Base-by-base conservation (phyloP, 53 echinoderm and acorn worm species). In the Echinarachnius parma region DNA sequence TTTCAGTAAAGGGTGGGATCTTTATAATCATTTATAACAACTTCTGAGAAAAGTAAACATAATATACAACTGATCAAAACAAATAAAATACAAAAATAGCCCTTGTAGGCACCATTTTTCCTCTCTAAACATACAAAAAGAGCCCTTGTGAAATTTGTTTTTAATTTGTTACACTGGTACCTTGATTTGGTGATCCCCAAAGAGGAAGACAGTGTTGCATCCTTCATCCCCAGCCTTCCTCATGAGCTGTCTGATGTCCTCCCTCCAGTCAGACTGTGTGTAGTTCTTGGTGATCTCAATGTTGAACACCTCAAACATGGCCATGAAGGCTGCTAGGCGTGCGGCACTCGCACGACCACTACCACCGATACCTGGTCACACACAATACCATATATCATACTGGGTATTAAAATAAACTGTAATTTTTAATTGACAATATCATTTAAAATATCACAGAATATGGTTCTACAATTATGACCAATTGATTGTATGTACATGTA, bases 141-240 rank as follows among this genome's bases (percentile, higher is more conserved):
- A 42, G 42, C 42, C 7, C 52, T 16, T 50, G 13, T 39, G 7
- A 9, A 39, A 39, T 50, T 34, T 4, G 3, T 13, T 35, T 21
- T 34, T 4, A 21, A 18, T 19, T 16, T 4, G 22, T 34, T 13
- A 14, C 36, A 62, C 9, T 39, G 75, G 0, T 30, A 93, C 95
- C 90, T 95, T 95, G 59, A 95, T 95, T 59, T 90, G 90, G 45
- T 90, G 90, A 47, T 95, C 95, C 30, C 95, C 95, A 84, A 93
- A 95, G 44, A 95, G 66, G 68, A 95, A 90, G 46, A 95, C 95
- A 3, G 90, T 84, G 21, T 83, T 80, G 11, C 67, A 45, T 9
- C 95, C 95, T 47, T 95, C 90, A 59, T 87, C 95, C 32, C 95
- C 95, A 30, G 95, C 78, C 54, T 90, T 95, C 67, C 89, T 71